Evolutionary conservation across 2,113 vertebrate genomes (phyloP).

Genomic region (Caranx ignobilis): DNA sequence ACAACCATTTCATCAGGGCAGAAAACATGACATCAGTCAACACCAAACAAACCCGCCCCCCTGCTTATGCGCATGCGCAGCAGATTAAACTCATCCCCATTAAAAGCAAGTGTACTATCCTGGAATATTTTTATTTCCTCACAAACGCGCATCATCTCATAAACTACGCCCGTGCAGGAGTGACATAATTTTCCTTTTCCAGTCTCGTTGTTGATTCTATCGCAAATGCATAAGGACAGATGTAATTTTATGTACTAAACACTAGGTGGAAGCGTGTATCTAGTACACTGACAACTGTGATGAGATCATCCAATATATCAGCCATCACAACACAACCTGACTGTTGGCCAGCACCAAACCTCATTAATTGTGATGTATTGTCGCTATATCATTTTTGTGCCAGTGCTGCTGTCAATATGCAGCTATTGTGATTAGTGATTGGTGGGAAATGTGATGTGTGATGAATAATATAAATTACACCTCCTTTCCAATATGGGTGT

Average conservation of each 20-base stretch:
- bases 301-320: background rate
- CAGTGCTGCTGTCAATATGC: background rate
- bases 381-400: background rate
- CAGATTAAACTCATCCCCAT: background rate
- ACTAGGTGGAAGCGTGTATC: conserved; percentile 59
- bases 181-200: too few species aligned
- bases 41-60: conserved; percentile 21
- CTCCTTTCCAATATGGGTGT: background rate
- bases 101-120: background rate
- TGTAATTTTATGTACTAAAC: conserved; percentile 37
- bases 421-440: too few species aligned
- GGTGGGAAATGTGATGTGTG: too few species aligned
- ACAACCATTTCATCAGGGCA: conserved; percentile 15
- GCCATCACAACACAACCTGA: background rate
- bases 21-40: conserved; percentile 38
- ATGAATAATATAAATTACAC: background rate
- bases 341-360: background rate
- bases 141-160: too few species aligned
- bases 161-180: background rate
- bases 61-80: conserved; percentile 49
- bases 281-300: background rate
- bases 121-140: background rate
- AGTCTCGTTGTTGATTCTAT: too few species aligned
- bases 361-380: background rate
- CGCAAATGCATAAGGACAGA: background rate